Conservation (phyloP, 2,113 vertebrate species). For the Ceratotherium simum region DNA sequence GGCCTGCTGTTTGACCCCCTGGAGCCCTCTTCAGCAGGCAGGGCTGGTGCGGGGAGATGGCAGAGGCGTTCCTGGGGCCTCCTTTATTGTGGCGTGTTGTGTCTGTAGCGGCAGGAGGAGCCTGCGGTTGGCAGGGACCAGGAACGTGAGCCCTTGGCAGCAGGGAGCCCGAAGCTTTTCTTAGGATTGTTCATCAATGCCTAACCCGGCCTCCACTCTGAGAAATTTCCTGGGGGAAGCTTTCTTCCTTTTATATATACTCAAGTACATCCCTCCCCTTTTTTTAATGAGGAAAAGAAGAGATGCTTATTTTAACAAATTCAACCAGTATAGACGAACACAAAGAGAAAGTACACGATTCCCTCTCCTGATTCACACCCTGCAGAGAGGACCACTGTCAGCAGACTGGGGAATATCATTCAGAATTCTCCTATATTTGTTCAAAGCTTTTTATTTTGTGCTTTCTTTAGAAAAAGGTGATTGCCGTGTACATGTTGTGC, state of each 20-base stretch:
- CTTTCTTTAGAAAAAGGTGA: neutral
- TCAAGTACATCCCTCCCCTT: neutral
- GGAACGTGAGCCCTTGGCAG: rapidly evolving
- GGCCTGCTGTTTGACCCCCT: neutral
- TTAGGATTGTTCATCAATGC: rapidly evolving
- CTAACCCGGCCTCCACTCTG: neutral
- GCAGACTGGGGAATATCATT: neutral
- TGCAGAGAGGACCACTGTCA: neutral
- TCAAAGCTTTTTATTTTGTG: neutral
- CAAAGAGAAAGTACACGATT: neutral
- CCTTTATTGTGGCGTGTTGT: no score
- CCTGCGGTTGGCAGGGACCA: neutral
- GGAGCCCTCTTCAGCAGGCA: no score
- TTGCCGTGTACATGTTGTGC: rapidly evolving
- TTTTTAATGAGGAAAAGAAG: neutral
- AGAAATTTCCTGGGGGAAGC: neutral
- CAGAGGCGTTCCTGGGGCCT: neutral
- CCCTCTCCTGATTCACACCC: neutral
- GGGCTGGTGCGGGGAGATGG: rapidly evolving
- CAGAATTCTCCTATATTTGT: neutral
- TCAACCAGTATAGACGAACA: rapidly evolving
- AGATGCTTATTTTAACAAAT: neutral
- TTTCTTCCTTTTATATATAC: neutral
- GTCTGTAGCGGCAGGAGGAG: neutral
- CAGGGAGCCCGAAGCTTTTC: neutral